phyloP scores from a whole-genome alignment of 2,888 invertebrate genomes.

The Heliothis peltigera region DNA sequence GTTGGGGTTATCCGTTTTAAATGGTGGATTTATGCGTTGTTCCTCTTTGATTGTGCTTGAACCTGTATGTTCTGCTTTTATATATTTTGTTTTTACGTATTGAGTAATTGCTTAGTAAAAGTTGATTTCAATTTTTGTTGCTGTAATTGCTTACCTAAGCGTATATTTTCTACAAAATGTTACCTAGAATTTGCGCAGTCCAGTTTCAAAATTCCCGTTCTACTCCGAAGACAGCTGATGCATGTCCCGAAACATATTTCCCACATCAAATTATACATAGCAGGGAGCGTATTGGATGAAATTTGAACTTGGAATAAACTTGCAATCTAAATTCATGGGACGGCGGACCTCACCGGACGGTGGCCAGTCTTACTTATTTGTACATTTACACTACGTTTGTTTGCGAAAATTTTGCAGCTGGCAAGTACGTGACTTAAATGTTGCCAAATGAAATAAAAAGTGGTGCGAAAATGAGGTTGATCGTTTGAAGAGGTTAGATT shows the following conservation, averaged over 20 bases:
- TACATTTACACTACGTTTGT: slow-evolving; percentile 69
- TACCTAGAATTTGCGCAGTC: neutral
- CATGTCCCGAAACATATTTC: slow-evolving; percentile 52
- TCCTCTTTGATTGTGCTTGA: neutral
- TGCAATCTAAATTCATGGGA: slow-evolving; percentile 87
- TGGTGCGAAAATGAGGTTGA: neutral
- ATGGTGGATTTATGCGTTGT: neutral
- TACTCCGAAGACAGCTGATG: slow-evolving; percentile 26
- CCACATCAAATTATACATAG: slow-evolving; percentile 64
- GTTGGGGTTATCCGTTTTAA: neutral
- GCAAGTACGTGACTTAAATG: slow-evolving; percentile 63
- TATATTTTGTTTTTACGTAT: too few relatives aligned
- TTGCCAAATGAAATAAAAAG: slow-evolving; percentile 47
- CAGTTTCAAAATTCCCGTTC: neutral
- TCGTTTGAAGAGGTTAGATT: neutral
- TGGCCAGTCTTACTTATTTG: slow-evolving; percentile 73
- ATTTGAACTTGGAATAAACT: slow-evolving; percentile 85
- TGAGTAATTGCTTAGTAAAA: too few relatives aligned
- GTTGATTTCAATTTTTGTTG: too few relatives aligned
- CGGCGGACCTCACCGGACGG: slow-evolving; percentile 69
- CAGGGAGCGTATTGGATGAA: slow-evolving; percentile 75
- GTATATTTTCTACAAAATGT: neutral
- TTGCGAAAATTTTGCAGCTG: slow-evolving; percentile 66
- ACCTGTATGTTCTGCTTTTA: neutral
- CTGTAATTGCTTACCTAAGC: neutral